Conservation (phyloP, 1,140 invertebrate species). For the Formica selysi region DNA sequence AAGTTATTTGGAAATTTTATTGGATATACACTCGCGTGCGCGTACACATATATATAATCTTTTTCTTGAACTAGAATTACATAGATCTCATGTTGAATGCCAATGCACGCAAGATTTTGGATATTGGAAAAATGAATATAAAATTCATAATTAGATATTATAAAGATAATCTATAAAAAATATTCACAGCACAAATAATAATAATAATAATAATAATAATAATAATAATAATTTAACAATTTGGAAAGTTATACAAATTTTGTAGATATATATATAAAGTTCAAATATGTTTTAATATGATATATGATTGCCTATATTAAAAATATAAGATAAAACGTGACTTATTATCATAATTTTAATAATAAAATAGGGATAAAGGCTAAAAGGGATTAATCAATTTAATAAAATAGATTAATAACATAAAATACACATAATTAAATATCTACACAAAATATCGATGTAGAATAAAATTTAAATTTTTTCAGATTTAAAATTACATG, state of each 20-base stretch:
- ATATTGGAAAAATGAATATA: background rate
- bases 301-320: background rate
- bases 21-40: background rate
- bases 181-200: background rate
- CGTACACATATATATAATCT: background rate
- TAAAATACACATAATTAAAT: background rate
- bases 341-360: background rate
- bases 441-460: background rate
- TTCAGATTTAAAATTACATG: background rate
- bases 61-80: background rate
- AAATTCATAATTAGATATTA: conserved; percentile 1
- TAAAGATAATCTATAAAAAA: background rate
- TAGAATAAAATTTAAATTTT: background rate
- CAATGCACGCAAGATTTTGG: background rate
- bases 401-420: conserved; percentile 15
- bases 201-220: background rate
- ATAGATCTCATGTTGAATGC: no score
- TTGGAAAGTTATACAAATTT: background rate
- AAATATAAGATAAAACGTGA: background rate
- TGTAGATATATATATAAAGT: background rate
- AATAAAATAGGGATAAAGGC: background rate
- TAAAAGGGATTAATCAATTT: background rate
- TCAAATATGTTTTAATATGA: background rate
- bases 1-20: background rate
- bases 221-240: background rate